Percentiles rank a stretch among this genome's conserved stretches.
These are phyloP conservation scores for Diuraphis noxia DNA, from an alignment of 1,140 invertebrate genomes.

Conservation along the genomic window DNA sequence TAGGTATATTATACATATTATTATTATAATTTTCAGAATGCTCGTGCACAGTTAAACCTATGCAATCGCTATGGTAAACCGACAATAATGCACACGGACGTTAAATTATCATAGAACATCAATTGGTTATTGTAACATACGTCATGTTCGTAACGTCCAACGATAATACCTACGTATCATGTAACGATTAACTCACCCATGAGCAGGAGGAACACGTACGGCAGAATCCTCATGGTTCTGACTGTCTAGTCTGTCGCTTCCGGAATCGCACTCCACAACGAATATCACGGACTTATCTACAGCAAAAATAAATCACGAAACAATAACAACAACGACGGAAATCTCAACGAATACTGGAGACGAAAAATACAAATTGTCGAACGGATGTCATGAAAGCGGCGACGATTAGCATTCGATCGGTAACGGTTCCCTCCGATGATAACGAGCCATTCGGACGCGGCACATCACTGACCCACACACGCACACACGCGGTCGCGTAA, in stretches of 20 bases:
- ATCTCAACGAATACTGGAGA: not conserved
- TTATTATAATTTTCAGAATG: too few species aligned
- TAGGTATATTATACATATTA: too few species aligned
- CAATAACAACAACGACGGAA: not conserved
- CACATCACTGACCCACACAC: not conserved
- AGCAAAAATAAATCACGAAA: not conserved
- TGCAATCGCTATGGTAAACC: too few species aligned
- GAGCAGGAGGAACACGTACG: constrained; percentile 37
- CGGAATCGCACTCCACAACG: not conserved
- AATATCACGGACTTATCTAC: not conserved
- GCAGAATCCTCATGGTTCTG: not conserved
- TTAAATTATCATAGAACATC: too few species aligned
- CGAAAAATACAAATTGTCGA: not conserved
- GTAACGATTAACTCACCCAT: not conserved
- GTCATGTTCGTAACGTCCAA: not conserved
- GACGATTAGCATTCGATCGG: not conserved
- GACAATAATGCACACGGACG: too few species aligned
- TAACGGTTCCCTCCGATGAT: not conserved
- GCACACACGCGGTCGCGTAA: not conserved
- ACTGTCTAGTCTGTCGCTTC: not conserved
- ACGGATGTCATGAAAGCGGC: not conserved
- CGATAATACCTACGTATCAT: not conserved
- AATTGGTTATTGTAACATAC: not conserved
- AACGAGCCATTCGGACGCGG: not conserved
- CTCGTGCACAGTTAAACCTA: too few species aligned